phyloP scores from a whole-genome alignment of 2,797 vertebrate genomes.

The Melanitta fusca region DNA sequence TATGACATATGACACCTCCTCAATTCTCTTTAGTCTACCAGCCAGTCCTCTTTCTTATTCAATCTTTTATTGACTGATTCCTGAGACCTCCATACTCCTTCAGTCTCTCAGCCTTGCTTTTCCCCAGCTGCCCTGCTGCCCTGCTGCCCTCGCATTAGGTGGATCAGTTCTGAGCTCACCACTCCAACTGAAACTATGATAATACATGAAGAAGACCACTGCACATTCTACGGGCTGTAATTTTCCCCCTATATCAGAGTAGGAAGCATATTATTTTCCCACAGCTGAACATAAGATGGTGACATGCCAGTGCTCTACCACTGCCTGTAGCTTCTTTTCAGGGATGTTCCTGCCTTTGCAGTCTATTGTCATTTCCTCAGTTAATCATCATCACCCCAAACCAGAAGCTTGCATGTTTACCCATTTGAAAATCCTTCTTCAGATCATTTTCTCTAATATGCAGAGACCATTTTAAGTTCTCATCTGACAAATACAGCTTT shows the following conservation, averaged over 20 bases:
- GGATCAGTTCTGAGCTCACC: neutral
- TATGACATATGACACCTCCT: neutral
- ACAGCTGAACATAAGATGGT: neutral
- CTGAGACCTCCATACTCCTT: neutral
- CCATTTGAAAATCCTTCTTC: neutral
- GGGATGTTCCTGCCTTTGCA: neutral
- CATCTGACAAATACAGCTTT: neutral
- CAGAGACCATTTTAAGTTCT: neutral
- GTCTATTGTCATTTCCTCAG: neutral
- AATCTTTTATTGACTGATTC: neutral
- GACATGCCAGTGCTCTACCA: neutral
- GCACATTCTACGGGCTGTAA: neutral
- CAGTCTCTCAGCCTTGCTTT: neutral
- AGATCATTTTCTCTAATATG: neutral
- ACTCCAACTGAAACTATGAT: fast-evolving
- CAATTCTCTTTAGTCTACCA: neutral
- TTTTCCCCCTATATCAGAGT: neutral
- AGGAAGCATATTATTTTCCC: neutral
- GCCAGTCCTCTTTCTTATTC: neutral
- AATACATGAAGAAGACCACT: neutral
- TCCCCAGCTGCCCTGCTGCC: neutral
- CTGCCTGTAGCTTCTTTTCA: neutral
- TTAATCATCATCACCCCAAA: neutral
- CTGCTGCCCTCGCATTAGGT: neutral
- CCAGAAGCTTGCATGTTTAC: neutral